phyloP scores from a whole-genome alignment of 2,888 invertebrate genomes.

The Sinohyriopsis cumingii region DNA sequence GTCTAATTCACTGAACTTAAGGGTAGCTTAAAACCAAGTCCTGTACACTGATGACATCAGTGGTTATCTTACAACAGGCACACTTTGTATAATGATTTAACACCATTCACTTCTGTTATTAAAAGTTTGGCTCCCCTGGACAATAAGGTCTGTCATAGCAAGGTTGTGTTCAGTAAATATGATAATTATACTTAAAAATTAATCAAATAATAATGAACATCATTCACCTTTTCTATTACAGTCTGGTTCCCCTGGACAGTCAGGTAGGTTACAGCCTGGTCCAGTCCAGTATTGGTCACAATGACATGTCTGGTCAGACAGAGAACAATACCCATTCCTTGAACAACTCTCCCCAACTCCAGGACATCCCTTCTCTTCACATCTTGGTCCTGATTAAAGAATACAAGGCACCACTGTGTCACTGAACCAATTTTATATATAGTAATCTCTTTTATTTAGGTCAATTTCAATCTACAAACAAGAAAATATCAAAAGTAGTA shows the following conservation, averaged over 20 bases:
- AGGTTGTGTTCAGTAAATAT: constrained; percentile 27
- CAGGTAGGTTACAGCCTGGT: constrained; percentile 43
- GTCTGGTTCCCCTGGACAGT: constrained; percentile 55
- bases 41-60: too few relatives aligned
- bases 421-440: too few relatives aligned
- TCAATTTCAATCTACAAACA: too few relatives aligned
- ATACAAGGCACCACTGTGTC: too few relatives aligned
- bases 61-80: too few relatives aligned
- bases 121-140: constrained; percentile 13
- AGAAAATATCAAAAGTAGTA: too few relatives aligned
- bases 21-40: too few relatives aligned
- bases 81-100: too few relatives aligned
- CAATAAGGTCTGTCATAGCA: constrained; percentile 43
- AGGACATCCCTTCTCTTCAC: constrained; percentile 50
- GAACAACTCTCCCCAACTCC: constrained; percentile 47
- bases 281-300: constrained; percentile 54
- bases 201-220: too few relatives aligned
- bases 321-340: constrained; percentile 47
- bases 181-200: too few relatives aligned
- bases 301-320: constrained; percentile 45
- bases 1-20: constrained; percentile 4
- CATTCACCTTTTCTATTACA: constrained; percentile 47
- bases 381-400: constrained; percentile 33
- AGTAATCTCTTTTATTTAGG: too few relatives aligned
- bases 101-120: too few relatives aligned